Evolutionary conservation across 2,113 vertebrate species (phyloP).

Genomic region (Murina feae): DNA sequence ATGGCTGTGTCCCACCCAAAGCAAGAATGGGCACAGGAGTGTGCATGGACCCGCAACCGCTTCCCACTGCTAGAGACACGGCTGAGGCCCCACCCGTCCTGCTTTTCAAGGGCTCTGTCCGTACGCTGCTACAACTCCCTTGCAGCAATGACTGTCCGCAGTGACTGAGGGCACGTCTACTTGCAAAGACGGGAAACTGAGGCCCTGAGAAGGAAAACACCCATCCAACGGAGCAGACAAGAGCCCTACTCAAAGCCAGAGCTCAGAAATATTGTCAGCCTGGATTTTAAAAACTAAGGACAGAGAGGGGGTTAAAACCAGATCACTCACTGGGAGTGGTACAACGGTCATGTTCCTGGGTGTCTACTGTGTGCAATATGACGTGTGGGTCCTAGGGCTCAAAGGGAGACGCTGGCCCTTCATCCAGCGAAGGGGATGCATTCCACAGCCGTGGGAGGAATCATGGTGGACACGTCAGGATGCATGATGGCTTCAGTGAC

Average conservation of each 20-base stretch:
- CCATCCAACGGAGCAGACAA: background rate
- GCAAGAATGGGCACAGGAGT: background rate
- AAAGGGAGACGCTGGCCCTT: background rate
- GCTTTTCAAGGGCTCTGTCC: background rate
- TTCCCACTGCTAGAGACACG: accelerated
- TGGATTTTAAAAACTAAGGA: background rate
- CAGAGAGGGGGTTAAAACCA: background rate
- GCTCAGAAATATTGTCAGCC: background rate
- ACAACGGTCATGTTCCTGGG: background rate
- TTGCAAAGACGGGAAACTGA: background rate
- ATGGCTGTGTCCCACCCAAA: too few species aligned
- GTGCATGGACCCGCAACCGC: background rate
- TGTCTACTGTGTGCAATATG: background rate
- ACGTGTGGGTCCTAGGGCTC: background rate
- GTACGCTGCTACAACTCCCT: background rate
- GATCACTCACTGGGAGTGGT: background rate
- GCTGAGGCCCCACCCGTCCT: background rate
- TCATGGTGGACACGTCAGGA: background rate
- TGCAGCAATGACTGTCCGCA: background rate
- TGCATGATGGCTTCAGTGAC: background rate
- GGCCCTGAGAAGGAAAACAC: background rate
- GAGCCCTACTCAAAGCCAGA: background rate
- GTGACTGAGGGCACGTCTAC: background rate
- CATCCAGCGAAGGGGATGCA: too few species aligned
- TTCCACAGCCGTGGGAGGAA: background rate